phyloP scores from a whole-genome alignment of 1,140 invertebrate species.

The Hyles euphorbiae region DNA sequence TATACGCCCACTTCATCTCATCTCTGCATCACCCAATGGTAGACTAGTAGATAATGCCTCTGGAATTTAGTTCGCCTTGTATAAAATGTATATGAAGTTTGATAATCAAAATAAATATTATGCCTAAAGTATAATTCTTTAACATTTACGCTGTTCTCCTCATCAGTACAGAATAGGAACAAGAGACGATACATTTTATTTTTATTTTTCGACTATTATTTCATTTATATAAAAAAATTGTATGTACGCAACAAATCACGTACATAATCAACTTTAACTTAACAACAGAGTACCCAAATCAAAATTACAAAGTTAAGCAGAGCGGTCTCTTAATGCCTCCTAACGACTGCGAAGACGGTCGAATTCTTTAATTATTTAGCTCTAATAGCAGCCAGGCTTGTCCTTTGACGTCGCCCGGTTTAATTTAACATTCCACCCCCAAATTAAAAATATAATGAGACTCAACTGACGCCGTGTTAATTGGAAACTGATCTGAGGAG shows the following conservation, averaged over 20 bases:
- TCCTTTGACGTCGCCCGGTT: constrained; percentile 69
- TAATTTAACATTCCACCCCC: constrained; percentile 71
- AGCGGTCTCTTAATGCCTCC: constrained; percentile 62
- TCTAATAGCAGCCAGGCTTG: constrained; percentile 63
- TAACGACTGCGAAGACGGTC: constrained; percentile 68
- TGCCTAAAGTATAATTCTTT: too few relatives aligned
- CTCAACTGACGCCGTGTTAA: constrained; percentile 64
- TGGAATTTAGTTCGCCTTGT: too few relatives aligned
- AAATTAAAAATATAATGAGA: constrained; percentile 76
- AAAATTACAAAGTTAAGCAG: constrained; percentile 54
- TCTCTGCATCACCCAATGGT: too few relatives aligned
- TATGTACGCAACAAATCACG: constrained; percentile 3
- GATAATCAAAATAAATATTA: too few relatives aligned
- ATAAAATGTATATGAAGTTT: too few relatives aligned
- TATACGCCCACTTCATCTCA: too few relatives aligned
- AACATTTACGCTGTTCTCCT: too few relatives aligned
- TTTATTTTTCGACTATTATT: too few relatives aligned
- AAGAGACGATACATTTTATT: too few relatives aligned
- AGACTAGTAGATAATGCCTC: too few relatives aligned
- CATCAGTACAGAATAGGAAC: too few relatives aligned
- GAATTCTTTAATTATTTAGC: constrained; percentile 75
- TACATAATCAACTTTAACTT: neutral
- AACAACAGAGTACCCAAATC: constrained; percentile 36
- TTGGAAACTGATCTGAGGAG: constrained; percentile 69
- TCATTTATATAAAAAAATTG: constrained; percentile 9